Evolutionary conservation across 2,797 vertebrate species (phyloP).

Genomic region (Nasua narica): DNA sequence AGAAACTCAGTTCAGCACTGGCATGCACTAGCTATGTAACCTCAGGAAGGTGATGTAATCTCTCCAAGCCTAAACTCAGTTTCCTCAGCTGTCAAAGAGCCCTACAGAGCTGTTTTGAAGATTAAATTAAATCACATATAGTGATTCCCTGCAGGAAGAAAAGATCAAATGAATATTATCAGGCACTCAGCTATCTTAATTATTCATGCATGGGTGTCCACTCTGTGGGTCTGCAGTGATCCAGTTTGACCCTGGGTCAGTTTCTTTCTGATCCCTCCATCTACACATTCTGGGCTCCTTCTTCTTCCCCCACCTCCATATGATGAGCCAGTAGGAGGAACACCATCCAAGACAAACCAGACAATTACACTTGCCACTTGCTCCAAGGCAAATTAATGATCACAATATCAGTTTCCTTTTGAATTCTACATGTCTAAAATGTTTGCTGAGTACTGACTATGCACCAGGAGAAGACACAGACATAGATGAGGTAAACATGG

Average conservation of each 20-base stretch:
- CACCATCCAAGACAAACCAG: neutral
- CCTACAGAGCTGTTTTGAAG: neutral
- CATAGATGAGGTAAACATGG: accelerated
- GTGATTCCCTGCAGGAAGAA: neutral
- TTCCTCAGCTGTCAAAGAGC: neutral
- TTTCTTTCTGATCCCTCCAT: neutral
- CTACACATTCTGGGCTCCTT: neutral
- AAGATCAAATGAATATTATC: neutral
- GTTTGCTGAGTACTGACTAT: neutral
- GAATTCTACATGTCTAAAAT: neutral
- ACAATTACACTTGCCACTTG: neutral
- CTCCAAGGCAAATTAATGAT: neutral
- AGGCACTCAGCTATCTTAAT: neutral
- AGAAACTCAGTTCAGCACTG: neutral
- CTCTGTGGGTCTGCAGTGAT: neutral
- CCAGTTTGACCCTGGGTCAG: neutral
- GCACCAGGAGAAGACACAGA: neutral
- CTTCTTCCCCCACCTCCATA: accelerated
- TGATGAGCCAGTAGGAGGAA: neutral
- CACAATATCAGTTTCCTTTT: neutral
- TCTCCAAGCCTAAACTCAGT: neutral
- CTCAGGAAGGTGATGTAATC: neutral
- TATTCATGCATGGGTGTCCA: accelerated
- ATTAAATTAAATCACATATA: neutral
- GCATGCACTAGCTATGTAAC: neutral